Conservation (phyloP, 1,140 invertebrate genomes). For the Anthonomus grandis region DNA sequence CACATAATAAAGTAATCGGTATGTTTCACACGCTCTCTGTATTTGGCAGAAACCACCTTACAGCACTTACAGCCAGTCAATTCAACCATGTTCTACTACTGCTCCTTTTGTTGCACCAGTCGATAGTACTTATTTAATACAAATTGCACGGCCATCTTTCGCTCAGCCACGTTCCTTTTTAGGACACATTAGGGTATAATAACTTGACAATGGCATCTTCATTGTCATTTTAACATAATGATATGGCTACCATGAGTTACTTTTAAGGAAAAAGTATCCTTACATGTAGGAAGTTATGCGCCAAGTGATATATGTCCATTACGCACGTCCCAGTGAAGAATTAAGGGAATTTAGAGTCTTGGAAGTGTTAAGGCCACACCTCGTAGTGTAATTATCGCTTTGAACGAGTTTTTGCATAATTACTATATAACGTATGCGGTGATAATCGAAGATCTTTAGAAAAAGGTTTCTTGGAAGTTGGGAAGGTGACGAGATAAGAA, state of each 20-base stretch:
- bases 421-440: conserved; percentile 14
- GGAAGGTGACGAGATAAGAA: too few species aligned
- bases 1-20: conserved; percentile 37
- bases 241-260: conserved; percentile 26
- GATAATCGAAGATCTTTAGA: too few species aligned
- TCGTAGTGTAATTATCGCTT: conserved; percentile 16
- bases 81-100: conserved; percentile 26
- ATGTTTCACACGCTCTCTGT: conserved; percentile 34
- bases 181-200: conserved; percentile 25
- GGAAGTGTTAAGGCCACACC: conserved; percentile 25
- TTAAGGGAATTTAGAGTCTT: conserved; percentile 24
- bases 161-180: conserved; percentile 20
- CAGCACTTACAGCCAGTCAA: too few species aligned
- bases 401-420: conserved; percentile 28
- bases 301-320: conserved; percentile 20
- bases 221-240: conserved; percentile 36
- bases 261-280: conserved; percentile 26
- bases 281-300: conserved; percentile 31
- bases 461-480: too few species aligned
- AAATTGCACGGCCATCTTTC: conserved; percentile 32
- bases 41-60: conserved; percentile 33
- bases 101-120: conserved; percentile 23
- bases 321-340: conserved; percentile 23
- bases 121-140: conserved; percentile 32
- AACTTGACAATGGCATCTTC: conserved; percentile 34